phyloP scores from a whole-genome alignment of 2,888 invertebrate species.

The Abrostola triplasia region DNA sequence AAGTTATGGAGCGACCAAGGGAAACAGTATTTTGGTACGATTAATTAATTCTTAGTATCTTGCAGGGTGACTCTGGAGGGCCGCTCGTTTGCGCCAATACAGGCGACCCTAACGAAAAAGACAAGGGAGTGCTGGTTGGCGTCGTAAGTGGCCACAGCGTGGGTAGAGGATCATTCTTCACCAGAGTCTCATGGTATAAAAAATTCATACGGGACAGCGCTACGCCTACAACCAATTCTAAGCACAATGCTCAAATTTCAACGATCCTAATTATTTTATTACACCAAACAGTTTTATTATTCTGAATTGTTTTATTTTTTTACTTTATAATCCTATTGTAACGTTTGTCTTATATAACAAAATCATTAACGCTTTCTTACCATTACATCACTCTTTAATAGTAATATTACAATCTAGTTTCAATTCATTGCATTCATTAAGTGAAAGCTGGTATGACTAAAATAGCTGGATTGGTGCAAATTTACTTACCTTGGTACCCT shows the following conservation, averaged over 20 bases:
- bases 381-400: no score
- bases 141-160: conserved; percentile 47
- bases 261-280: conserved; percentile 9
- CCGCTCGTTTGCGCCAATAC: conserved; percentile 70
- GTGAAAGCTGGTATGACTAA: no score
- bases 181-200: conserved; percentile 58
- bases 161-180: conserved; percentile 53
- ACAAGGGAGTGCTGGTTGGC: conserved; percentile 66
- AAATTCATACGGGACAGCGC: conserved; percentile 29
- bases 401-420: no score
- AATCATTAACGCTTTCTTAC: no score
- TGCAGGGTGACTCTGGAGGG: conserved; percentile 78
- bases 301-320: conserved; percentile 31
- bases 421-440: no score
- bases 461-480: no score
- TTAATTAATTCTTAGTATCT: not conserved
- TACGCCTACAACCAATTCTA: not conserved
- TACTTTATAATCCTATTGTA: not conserved
- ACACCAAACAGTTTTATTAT: conserved; percentile 28
- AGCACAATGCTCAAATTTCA: conserved; percentile 2
- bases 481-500: no score
- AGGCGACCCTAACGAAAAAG: conserved; percentile 60
- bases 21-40: no score
- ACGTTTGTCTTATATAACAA: no score
- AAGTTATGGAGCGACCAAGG: no score